Conservation (phyloP, 2,113 vertebrate species). For the Calyptomena viridis region DNA sequence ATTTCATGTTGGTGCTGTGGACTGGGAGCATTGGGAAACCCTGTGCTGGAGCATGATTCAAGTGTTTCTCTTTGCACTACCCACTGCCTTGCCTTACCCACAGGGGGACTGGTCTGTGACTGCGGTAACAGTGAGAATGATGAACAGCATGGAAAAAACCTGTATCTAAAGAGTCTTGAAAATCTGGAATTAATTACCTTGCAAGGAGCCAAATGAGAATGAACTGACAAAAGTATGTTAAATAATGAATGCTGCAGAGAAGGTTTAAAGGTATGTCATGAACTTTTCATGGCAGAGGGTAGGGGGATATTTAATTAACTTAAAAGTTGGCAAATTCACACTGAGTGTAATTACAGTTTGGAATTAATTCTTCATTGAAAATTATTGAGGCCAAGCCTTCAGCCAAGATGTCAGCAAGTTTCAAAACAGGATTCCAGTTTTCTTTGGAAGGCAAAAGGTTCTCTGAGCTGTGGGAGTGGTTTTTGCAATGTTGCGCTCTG, state of each 20-base stretch:
- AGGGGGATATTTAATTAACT: slow-evolving; percentile 32
- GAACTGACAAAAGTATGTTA: not conserved
- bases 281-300: not conserved
- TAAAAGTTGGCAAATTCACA: slow-evolving; percentile 19
- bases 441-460: not conserved
- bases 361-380: slow-evolving; percentile 27
- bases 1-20: not conserved
- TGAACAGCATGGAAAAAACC: not conserved
- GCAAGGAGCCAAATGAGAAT: not conserved
- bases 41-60: fast-evolving
- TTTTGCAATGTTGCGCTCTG: not conserved
- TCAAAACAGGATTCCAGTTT: not conserved
- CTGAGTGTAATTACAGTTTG: not conserved
- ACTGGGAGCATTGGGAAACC: not conserved
- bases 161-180: not conserved
- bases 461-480: not conserved
- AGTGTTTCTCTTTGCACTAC: not conserved
- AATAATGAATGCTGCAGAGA: slow-evolving; percentile 1
- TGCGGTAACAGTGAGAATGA: not conserved
- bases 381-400: not conserved
- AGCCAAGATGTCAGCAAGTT: not conserved
- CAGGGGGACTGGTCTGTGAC: not conserved
- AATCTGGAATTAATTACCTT: slow-evolving; percentile 18
- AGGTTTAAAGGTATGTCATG: slow-evolving; percentile 10
- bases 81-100: not conserved